Base-by-base conservation (phyloP, 2,888 invertebrate species). In the Apotomis capreana region DNA sequence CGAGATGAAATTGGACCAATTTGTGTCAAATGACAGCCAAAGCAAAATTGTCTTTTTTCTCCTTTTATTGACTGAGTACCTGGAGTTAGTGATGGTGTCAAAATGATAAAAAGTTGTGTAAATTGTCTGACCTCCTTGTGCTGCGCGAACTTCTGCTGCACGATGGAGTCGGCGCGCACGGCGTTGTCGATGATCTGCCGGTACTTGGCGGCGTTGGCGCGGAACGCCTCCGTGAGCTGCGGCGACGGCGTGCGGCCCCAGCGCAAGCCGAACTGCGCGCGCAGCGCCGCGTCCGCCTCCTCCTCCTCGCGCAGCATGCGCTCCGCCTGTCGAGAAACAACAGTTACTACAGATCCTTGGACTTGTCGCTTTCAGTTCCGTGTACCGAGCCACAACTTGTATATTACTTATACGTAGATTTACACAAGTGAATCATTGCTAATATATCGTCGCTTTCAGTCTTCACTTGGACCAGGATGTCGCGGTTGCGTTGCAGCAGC, bases 181-280 rank as follows among this genome's bases (percentile, higher is more conserved):
- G 99, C 99, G 85, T 98, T 99, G 87, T 96, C 96, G 78, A 99
- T 97, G 83, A 99, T 98, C 87, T 96, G 96, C 51, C 97, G 95
- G 92, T 99, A 99, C 91, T 99, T 99, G 80, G 95, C 95, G n/a
- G 97, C 95, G 93, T 99, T 99, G 67, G 96, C 94, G 77, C 95
- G 95, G 87, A 99, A 97, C 83, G 98, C 97, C 83, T 96, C 97
- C 0, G 99, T 99, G 70, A 99, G 95, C 85, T 96, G 96, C 37
- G 95, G 95, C 0, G 99, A 99, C 0, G 97, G 94, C 37, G 97
- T 98, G 82, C 99, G 95, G 1, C 96, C 95, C 99, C 99, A 99
- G 76, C 96, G 95, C 76, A 97, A 97, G 81, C 97, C 97, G 88
- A 99, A 99, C 93, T 99, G 99, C 58, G 94, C 92, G 73, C 97